Base-by-base conservation (phyloP, 2,797 vertebrate genomes). In the Coreius guichenoti region DNA sequence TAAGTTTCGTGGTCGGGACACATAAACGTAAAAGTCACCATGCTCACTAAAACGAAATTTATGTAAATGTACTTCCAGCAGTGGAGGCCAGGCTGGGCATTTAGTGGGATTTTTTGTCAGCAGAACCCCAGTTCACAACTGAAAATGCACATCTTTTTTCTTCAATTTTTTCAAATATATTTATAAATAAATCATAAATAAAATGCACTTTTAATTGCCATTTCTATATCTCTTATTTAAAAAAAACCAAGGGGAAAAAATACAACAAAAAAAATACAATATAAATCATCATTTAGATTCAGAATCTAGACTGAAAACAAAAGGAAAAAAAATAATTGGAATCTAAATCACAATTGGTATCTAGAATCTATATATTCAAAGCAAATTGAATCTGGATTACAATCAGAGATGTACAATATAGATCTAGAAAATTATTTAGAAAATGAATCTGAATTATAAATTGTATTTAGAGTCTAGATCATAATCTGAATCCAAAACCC, bases 11-110 rank as follows among this genome's bases (percentile, higher is more conserved):
- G 65, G 65, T 54, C 6, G 21, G 31, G 21, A 21, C 43, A 63
- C 29, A 80, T 23, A 80, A 80, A 45, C 9, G 16, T 78, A 80
- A 80, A 80, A 80, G 77, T 80, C 58, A 19, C 61, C 77, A 65
- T 47, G 17, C 43, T 63, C 77, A 47, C 58, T 43, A 47, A 47
- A 80, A 63, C 58, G 3, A 23, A 61, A 78, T 65, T 80, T 80
- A 80, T 65, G 77, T 65, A 65, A 65, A 80, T 65, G 39, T 31
- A 4, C 17, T 47, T 80, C 36, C 17, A 23, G n/a, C 54, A 39
- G 76, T 80, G 39, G 26, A 65, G 29, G 26, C 5, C 58, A 43
- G 16, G 54, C 36, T 26, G n/a, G 56, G 58, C 56, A 65, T 65
- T 65, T 31, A 75, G 29, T 36, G 9, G 19, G 47, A 31, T 75